Evolutionary conservation across 2,113 vertebrate genomes (phyloP), one percentile per base, ranked within the genome.

Genomic region (Pseudois nayaur): DNA sequence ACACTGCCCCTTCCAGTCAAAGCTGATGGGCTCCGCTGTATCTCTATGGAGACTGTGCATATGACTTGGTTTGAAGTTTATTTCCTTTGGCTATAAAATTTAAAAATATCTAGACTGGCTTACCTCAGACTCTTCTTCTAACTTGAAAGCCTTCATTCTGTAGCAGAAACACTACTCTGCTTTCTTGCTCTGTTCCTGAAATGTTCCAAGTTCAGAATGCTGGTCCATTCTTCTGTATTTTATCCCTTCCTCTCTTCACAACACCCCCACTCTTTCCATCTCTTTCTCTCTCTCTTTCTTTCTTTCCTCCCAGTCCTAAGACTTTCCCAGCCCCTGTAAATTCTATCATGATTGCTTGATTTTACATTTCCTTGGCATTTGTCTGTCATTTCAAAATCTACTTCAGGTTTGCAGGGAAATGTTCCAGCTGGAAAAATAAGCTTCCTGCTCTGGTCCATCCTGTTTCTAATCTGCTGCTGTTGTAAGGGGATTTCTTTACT

Each of bases 391-490:
- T 79, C 98, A 71, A 96, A 94, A 90, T 84, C 60, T 16, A 97
- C 97, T 87, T 98, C 97, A 95, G 82, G 88, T 98, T 96, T 98
- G 89, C 85, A 95, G 97, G 95, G 96, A 98, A 74, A 97, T 81
- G n/a, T 93, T 98, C 97, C 98, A 99, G 98, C 98, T 99, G 98
- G 98, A 98, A 98, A 99, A 98, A 98, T 98, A 98, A 98, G 93
- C 98, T 98, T 98, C 97, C 97, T 98, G 90, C 98, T 98, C 90
- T 92, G 92, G 86, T 92, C 91, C 92, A 98, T 98, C 98, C 98
- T 99, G 99, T 97, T 99, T 98, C 98, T 98, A 99, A 99, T 99
- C 98, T 98, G 95, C 94, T 98, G 96, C 98, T 96, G 97, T 98
- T 29, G 74, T 96, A 98, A 97, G 92, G 98, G 97, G 97, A 89